A percentile compares a stretch with the other conserved stretches of the same genome.
Conservation (phyloP, 1,140 invertebrate genomes). For the Zeugodacus cucurbitae region DNA sequence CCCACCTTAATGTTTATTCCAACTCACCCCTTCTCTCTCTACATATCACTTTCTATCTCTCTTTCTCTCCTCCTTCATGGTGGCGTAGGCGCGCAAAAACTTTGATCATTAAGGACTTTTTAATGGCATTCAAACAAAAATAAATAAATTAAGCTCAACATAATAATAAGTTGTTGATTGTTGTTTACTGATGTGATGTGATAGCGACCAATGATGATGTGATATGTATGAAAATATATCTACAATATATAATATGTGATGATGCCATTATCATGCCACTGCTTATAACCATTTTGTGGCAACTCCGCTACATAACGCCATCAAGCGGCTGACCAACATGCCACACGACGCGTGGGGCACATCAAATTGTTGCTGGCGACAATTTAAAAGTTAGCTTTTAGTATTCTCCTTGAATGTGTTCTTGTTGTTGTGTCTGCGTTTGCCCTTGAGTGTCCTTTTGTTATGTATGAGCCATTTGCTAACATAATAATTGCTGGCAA, state of each 20-base stretch:
- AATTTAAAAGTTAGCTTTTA: neutral
- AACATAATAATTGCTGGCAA: neutral
- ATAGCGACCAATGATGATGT: neutral
- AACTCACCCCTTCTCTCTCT: too few relatives aligned
- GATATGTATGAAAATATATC: neutral
- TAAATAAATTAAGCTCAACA: neutral
- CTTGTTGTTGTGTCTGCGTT: neutral
- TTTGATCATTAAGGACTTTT: slow-evolving; percentile 24
- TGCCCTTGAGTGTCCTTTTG: neutral
- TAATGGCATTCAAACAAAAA: slow-evolving; percentile 20
- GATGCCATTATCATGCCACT: neutral
- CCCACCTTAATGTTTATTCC: too few relatives aligned
- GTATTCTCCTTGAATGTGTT: neutral
- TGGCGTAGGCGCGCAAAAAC: neutral
- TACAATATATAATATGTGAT: neutral
- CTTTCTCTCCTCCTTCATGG: too few relatives aligned
- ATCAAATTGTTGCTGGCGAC: neutral
- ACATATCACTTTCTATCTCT: too few relatives aligned
- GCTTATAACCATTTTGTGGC: neutral
- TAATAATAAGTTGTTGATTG: neutral
- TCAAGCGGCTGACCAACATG: neutral
- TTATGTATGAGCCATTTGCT: neutral
- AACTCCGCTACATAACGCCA: neutral
- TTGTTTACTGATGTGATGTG: slow-evolving; percentile 16
- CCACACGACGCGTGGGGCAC: neutral